phyloP scores from a whole-genome alignment of 1,140 invertebrate species.

The Zophobas morio region DNA sequence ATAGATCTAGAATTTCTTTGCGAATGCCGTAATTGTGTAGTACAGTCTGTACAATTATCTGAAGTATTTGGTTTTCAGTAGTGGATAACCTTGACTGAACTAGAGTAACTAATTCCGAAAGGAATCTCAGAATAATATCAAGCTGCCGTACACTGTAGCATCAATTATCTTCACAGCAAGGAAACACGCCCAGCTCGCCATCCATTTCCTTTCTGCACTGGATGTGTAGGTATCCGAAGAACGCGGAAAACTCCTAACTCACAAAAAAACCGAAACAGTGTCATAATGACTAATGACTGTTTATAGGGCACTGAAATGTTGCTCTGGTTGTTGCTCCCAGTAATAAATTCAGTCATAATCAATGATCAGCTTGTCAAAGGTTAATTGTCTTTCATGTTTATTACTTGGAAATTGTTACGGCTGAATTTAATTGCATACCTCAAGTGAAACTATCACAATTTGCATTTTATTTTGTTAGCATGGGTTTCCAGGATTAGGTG shows the following conservation, averaged over 20 bases:
- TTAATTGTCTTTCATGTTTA: conserved; percentile 2
- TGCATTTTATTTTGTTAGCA: not conserved
- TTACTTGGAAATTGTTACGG: conserved; percentile 6
- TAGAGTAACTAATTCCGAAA: conserved; percentile 8
- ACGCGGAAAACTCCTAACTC: conserved; percentile 37
- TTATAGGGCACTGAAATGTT: not conserved
- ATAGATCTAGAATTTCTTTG: too few relatives aligned
- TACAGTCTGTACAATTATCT: too few relatives aligned
- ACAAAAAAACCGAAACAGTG: conserved; percentile 13
- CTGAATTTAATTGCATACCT: not conserved
- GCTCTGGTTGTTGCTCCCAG: not conserved
- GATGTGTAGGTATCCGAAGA: conserved; percentile 30
- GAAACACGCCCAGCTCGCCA: conserved; percentile 24
- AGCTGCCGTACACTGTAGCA: conserved; percentile 15
- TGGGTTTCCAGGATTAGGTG: not conserved
- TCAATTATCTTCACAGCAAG: conserved; percentile 43
- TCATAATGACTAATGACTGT: conserved; percentile 21
- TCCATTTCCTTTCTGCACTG: conserved; percentile 41
- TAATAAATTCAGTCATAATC: conserved; percentile 10
- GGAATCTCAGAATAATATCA: not conserved
- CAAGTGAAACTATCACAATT: not conserved
- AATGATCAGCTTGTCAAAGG: conserved; percentile 19
- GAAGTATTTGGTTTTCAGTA: not conserved
- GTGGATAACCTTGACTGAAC: not conserved
- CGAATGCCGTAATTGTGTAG: too few relatives aligned